Base-by-base conservation (phyloP, 1,140 invertebrate genomes). In the Drosophila murphyi region DNA sequence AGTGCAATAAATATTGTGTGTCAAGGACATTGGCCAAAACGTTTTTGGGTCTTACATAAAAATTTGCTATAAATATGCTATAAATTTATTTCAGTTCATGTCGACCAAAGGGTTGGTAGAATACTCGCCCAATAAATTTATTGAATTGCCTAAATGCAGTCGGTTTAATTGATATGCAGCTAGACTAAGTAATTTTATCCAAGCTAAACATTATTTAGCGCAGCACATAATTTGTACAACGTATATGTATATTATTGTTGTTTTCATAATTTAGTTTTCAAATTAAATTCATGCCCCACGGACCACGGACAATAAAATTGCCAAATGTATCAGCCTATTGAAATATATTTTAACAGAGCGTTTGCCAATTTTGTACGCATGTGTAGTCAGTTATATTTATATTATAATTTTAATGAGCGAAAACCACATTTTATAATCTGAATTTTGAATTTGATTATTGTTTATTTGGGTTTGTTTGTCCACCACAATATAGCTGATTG, bases 1-100 rank as follows among this genome's bases (percentile, higher is more conserved):
- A 69, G 67, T 72, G 85, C 72, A 87, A 87, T 87, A 87, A 87
- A 87, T 87, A 88, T 88, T 74, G 61, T 59, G 8, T 71, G 79
- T 80, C 83, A 88, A 89, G 85, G 80, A 85, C 82, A 70, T 34
- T 80, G 48, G 50, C 48, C 48, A 61, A 35, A 62, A n/a, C 37
- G 43, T 75, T 72, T 72, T 73, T 70, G 72, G 52, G 31, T 57
- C 73, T 73, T 70, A 35, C 50, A 79, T 87, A 69, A 77, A 85
- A 82, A 77, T 64, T 43, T 54, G 47, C 79, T 73, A 78, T 82
- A 80, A 88, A 76, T 74, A 52, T 35, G 41, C 6, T 29, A 76
- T 71, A 71, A 71, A 75, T 75, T 51, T 41, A 31, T 56, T 56
- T 34, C 28, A 39, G 32, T 60, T 60, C 43, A 20, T 28, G 41